phyloP scores from a whole-genome alignment of 2,797 vertebrate genomes.

The Enteromius trimaculatus region DNA sequence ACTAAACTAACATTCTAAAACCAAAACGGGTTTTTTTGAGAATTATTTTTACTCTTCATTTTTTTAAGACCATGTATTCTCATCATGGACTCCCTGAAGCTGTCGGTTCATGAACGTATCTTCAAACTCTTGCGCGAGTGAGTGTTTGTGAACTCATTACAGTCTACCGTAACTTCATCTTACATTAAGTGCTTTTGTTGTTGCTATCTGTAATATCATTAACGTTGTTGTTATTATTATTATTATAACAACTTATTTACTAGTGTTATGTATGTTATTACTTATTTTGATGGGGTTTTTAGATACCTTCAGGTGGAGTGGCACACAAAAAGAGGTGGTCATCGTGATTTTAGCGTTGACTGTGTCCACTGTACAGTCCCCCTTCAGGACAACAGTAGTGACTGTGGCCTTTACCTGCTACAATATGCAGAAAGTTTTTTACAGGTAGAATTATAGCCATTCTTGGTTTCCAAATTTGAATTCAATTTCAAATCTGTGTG shows the following conservation, averaged over 20 bases:
- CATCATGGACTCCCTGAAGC: conserved; percentile 94
- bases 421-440: conserved; percentile 95
- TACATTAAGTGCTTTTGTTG: not conserved
- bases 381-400: conserved; percentile 95
- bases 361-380: conserved; percentile 85
- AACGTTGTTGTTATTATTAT: too few species aligned
- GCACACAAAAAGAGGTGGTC: conserved; percentile 84
- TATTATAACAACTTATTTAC: not conserved
- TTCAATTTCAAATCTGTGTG: not conserved
- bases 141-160: conserved; percentile 70
- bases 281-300: not conserved
- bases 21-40: not conserved
- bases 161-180: not conserved
- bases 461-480: not conserved
- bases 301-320: conserved; percentile 96
- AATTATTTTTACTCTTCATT: conserved; percentile 20
- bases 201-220: not conserved
- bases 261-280: not conserved
- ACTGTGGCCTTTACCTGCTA: conserved; percentile 94
- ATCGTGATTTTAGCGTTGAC: conserved; percentile 83
- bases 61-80: conserved; percentile 92
- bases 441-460: conserved; percentile 77
- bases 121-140: conserved; percentile 93
- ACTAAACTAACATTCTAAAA: not conserved
- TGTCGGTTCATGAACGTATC: conserved; percentile 87